Percentiles rank a stretch among this genome's conserved stretches.
These are phyloP conservation scores for Chrosomus eos DNA, from an alignment of 2,797 vertebrate genomes.

Conservation along the genomic window DNA sequence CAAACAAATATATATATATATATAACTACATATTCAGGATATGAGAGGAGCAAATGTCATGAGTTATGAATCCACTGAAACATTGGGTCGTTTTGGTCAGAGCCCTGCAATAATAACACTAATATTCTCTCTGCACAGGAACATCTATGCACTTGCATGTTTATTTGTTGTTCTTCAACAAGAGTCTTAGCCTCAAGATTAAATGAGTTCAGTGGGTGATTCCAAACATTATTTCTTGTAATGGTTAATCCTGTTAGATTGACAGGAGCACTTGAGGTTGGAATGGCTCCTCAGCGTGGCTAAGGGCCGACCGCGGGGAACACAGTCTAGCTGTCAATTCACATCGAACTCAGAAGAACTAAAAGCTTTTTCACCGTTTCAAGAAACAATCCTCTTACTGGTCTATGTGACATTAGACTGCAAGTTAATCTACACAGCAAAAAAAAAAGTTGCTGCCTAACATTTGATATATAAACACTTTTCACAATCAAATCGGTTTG, in stretches of 20 bases:
- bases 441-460: too few relatives aligned
- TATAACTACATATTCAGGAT: neutral
- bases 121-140: neutral
- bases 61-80: neutral
- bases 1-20: neutral
- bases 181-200: slow-evolving; percentile 37
- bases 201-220: slow-evolving; percentile 66
- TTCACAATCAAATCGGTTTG: neutral
- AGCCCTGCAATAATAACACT: neutral
- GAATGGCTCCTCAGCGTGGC: slow-evolving; percentile 71
- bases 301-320: slow-evolving; percentile 67
- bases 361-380: slow-evolving; percentile 60
- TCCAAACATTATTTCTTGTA: slow-evolving; percentile 71
- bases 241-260: slow-evolving; percentile 79
- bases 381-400: neutral
- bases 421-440: too few relatives aligned
- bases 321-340: slow-evolving; percentile 69
- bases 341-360: slow-evolving; percentile 69
- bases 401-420: neutral
- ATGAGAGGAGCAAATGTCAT: neutral
- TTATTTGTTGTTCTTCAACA: slow-evolving; percentile 5
- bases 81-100: neutral
- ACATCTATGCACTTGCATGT: neutral
- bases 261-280: slow-evolving; percentile 76
- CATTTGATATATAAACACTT: neutral